Evolutionary conservation across 2,113 vertebrate genomes (phyloP).

Genomic region (Onychorhynchus coronatus): DNA sequence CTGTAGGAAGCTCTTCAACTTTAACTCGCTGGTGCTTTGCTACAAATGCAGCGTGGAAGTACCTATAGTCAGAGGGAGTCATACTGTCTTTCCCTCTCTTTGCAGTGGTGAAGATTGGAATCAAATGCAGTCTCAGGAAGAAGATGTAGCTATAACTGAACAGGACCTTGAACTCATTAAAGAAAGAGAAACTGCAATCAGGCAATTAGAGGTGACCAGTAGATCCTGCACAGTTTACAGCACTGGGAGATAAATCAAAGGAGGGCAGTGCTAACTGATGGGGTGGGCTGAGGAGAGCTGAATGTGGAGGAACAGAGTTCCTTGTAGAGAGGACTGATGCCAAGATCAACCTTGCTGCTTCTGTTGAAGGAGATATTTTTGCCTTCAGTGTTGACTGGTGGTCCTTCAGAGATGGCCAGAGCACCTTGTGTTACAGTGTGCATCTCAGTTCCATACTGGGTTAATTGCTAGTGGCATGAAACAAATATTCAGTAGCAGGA

Average conservation of each 20-base stretch:
- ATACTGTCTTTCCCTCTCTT: constrained; percentile 24
- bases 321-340: neutral
- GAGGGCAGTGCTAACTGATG: neutral
- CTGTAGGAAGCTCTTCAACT: neutral
- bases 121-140: constrained; percentile 86
- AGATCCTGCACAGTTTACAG: neutral
- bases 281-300: constrained; percentile 17
- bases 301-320: neutral
- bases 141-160: constrained; percentile 88
- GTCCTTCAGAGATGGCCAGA: neutral
- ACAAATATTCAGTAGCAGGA: neutral
- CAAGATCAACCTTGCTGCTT: neutral
- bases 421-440: neutral
- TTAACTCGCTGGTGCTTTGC: neutral
- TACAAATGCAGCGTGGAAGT: neutral
- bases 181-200: constrained; percentile 93
- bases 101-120: constrained; percentile 90
- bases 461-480: neutral
- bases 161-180: constrained; percentile 95
- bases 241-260: neutral
- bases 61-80: neutral
- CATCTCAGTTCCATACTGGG: neutral
- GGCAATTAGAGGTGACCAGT: constrained; percentile 87
- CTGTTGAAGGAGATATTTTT: neutral
- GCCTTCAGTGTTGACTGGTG: neutral